Evolutionary conservation across 2,888 invertebrate genomes (phyloP), one percentile per base, ranked within the genome.

Genomic region (Malacosoma neustria): DNA sequence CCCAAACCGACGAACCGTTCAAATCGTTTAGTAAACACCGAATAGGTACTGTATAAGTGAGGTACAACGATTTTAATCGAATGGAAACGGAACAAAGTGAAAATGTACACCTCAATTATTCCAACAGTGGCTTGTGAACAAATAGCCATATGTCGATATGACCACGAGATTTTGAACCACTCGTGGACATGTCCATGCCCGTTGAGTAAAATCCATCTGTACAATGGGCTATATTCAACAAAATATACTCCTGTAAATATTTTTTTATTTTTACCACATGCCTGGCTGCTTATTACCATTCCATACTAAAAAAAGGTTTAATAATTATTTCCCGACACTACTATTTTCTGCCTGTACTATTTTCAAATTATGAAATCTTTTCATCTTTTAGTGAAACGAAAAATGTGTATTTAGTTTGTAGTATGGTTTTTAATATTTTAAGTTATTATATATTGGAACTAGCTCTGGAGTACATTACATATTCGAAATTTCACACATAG

Each of bases 81-180:
- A 80, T 81, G 84, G 84, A 84, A 81, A 81, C 79, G 74, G 82
- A 80, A 81, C 82, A 84, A 84, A 82, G 82, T 82, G 84, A 82
- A 84, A 84, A 82, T 84, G 82, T 80, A 82, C 84, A 84, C 84
- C 84, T 84, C 84, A 84, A 84, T 84, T 84, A 84, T 81, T 84
- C 81, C 72, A 72, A 66, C 75, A 61, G 65, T 58, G 68, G 74
- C 62, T 68, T 65, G 66, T 72, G 77, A 77, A 79, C 77, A 79
- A 76, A 81, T 76, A 72, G 66, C 70, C 70, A 70, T 64, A 69
- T 68, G 71, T 70, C 70, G 70, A 64, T 66, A 62, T 60, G 62
- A 56, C 55, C 60, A 59, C 54, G 54, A 51, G 57, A 64, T 64
- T 60, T 56, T 61, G 57, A 59, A 57, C 50, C 52, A 57, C 50